Percentiles rank a stretch among this genome's conserved stretches.
Conservation (phyloP, 2,888 invertebrate species). For the Vanessa cardui region DNA sequence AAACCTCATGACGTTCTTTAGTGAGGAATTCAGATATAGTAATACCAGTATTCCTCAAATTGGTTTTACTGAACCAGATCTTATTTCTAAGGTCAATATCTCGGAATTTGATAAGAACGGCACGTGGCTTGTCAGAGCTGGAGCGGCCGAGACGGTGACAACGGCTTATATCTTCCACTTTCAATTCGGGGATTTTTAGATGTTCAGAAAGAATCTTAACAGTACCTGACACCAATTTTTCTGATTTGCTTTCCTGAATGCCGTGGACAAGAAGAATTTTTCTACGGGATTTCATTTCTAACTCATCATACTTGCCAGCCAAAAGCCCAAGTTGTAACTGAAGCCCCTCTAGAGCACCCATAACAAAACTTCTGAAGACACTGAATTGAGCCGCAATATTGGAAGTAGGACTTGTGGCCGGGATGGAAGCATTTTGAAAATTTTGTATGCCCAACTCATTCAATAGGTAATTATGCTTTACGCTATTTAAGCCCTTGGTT, state of each 20-base stretch:
- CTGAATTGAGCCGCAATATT: neutral
- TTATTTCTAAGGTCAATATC: neutral
- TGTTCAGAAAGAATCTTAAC: neutral
- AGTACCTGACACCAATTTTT: neutral
- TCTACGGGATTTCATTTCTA: slow-evolving; percentile 3
- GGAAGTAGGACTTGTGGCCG: neutral
- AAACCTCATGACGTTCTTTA: neutral
- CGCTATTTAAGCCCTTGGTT: no score
- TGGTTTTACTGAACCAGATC: neutral
- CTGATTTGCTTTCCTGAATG: neutral
- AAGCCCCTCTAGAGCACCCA: slow-evolving; percentile 2
- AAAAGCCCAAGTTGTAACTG: neutral
- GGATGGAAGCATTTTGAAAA: no score
- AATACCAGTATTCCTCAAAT: neutral
- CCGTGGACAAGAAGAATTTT: slow-evolving; percentile 6
- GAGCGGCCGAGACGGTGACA: neutral
- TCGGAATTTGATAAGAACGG: slow-evolving; percentile 1
- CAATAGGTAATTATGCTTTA: no score
- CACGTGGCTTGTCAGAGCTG: neutral
- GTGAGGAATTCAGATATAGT: neutral
- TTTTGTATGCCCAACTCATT: no score
- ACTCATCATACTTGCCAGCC: neutral
- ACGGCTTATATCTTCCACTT: neutral
- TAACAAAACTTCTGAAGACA: slow-evolving; percentile 1
- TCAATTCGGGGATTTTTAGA: neutral